Base-by-base conservation (phyloP, 2,797 vertebrate genomes). In the Phylloscopus collybita region DNA sequence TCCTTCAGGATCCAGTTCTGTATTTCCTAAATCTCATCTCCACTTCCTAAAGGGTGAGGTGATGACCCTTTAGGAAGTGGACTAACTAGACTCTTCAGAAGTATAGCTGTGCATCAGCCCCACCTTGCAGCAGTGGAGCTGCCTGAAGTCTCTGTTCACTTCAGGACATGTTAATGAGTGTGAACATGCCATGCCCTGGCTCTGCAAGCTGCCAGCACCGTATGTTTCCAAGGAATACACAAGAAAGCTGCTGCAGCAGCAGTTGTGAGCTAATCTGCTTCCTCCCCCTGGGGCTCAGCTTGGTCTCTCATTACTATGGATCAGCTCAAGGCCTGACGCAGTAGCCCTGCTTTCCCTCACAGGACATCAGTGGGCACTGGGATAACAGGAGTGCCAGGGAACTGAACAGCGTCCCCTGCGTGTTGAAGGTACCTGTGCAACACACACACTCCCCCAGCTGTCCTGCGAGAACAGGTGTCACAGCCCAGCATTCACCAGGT, bases 241-340 rank as follows among this genome's bases (percentile, higher is more conserved):
- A 70, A 29, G 57, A 80, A 88, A 92, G 53, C 87, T 88, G 61
- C 42, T 44, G 79, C 61, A 76, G 75, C 69, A 93, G 75, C 70
- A 65, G 69, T 26, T 82, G 79, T 70, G 61, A 83, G 69, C 45
- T 95, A 86, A 95, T 92, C 87, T 89, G 65, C 65, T 90, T 80
- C 65, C 47, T 92, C 13, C 34, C 23, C 47, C 21, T 27, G 26
- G 32, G 62, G 90, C 72, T 91, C 85, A 92, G 34, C 85, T 86
- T 47, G 38, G 72, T 74, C 30, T 49, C 59, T 96, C 9, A 0
- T 93, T 79, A 59, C 34, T 71, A 5, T 0, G 0, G 69, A 91
- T 93, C 75, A 74, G 75, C 82, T 90, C 87, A 92, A 72, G 69
- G 45, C 42, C 64, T 92, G 79, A 89, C 0, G 1, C 51, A 49